Evolutionary conservation across 1,140 invertebrate genomes (phyloP), one percentile per base, ranked within the genome.

Genomic region (Anastrepha ludens): DNA sequence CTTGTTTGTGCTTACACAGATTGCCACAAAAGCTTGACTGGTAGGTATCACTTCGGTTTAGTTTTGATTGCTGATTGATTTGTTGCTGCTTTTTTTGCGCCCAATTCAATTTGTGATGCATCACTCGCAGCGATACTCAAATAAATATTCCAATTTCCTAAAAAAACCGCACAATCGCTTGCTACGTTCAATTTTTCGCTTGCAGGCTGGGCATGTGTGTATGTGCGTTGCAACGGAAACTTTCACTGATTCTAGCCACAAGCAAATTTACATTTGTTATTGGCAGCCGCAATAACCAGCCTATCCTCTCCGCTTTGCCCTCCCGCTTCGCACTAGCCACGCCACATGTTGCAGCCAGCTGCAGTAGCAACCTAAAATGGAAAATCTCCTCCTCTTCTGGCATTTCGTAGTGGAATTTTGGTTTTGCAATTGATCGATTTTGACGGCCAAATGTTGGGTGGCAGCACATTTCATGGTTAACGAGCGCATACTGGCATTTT

Each of bases 11-110:
- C 39, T 74, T 74, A 6, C 6, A 8, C 50, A 11, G 6, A 55
- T 55, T 74, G 15, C 41, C 67, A 74, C 15, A 74, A 44, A 8
- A 39, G 41, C 67, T 44, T 47, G 67, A 29, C 41, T 74, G 41
- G 11, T 74, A 13, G 29, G 3, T 74, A 55, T 17, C 11, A 44
- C 44, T 29, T 47, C 44, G 47, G 74, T 81, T 81, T 55, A 81
- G 74, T 81, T 81, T 81, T 81, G 74, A 81, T 81, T 50, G 74
- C 74, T 81, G 74, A 81, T 81, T 81, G 74, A 81, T 81, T 81
- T 81, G 74, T 55, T 81, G 44, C 47, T 81, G 20, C n/a, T 6
- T 55, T 55, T 55, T 81, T 20, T 55, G 67, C 41, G 41, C 13
- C 7, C 47, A 81, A 81, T 81, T 81, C 44, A 81, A 81, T 81